Base-by-base conservation (phyloP, 2,113 vertebrate species). In the Tichodroma muraria region DNA sequence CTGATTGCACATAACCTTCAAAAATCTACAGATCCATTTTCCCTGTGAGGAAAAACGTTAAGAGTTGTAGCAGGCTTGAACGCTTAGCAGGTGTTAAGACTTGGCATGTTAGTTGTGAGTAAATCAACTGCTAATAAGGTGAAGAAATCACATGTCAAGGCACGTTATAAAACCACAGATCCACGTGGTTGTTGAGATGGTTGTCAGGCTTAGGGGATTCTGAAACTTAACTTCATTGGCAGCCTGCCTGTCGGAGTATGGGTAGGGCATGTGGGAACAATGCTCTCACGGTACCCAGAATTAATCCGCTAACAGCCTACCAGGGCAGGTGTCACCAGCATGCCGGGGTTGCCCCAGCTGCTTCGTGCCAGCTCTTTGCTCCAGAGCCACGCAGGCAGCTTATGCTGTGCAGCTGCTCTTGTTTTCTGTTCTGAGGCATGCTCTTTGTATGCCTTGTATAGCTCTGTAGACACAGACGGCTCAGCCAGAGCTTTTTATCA, bases 141-240 rank as follows among this genome's bases (percentile, higher is more conserved):
- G 85, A 96, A 95, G 89, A 95, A 92, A 94, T 96, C 94, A 95
- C 94, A 84, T 97, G 97, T 92, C 13, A 6, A 81, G 80, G 73
- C 57, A 80, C 88, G 92, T 96, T 97, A 96, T 94, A 94, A 96
- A 97, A 96, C 94, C 91, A 38, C 45, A 37, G 75, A 70, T 97
- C 95, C 97, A 96, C 88, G 87, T 97, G 95, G 90, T 63, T 61
- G 63, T 70, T 66, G 88, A 89, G 89, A 88, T 89, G 82, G 71
- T 61, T 87, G 53, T 87, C 89, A 89, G 93, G 93, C 94, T 97
- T 95, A 97, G 94, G 84, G 90, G 96, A 96, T 96, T 97, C 88
- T 87, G 92, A 80, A 95, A 90, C 65, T 91, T 94, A 81, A 65
- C 83, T 85, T 77, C 25, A 1, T 56, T 96, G 94, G 94, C 94